phyloP scores from a whole-genome alignment of 2,113 vertebrate genomes.

The Pseudopodoces humilis region DNA sequence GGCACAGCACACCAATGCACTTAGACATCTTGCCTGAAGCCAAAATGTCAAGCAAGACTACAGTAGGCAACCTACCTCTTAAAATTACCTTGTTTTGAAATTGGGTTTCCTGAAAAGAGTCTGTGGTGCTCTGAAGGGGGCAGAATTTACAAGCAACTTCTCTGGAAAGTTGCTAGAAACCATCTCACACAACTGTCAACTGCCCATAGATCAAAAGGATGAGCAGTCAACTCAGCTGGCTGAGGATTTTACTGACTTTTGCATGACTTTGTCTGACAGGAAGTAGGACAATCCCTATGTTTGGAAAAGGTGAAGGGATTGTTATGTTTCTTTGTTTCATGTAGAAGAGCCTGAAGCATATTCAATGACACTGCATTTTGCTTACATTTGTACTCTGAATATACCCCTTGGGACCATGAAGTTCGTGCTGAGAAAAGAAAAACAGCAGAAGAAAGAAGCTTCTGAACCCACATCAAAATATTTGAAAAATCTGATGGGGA shows the following conservation, averaged over 20 bases:
- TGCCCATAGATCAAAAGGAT: neutral
- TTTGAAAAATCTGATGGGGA: neutral
- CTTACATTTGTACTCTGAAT: neutral
- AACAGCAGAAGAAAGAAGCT: conserved; percentile 8
- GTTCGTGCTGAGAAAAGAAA: neutral
- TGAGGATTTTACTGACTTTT: neutral
- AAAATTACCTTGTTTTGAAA: neutral
- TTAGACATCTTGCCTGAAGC: neutral
- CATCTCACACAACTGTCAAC: neutral
- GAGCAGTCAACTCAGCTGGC: neutral
- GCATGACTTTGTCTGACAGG: neutral
- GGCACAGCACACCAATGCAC: neutral
- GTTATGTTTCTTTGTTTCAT: neutral
- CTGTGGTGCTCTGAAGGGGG: neutral
- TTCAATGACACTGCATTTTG: neutral
- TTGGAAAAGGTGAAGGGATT: neutral
- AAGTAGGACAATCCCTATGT: neutral
- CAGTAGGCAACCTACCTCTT: neutral
- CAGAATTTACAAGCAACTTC: neutral
- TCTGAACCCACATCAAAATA: conserved; percentile 14
- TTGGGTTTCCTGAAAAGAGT: neutral
- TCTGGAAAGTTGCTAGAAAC: neutral
- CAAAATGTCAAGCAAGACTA: neutral
- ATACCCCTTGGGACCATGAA: neutral
- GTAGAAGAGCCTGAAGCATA: neutral